These are phyloP conservation scores for Rhagonycha lutea DNA, from an alignment of 2,888 invertebrate genomes.

Conservation along the genomic window DNA sequence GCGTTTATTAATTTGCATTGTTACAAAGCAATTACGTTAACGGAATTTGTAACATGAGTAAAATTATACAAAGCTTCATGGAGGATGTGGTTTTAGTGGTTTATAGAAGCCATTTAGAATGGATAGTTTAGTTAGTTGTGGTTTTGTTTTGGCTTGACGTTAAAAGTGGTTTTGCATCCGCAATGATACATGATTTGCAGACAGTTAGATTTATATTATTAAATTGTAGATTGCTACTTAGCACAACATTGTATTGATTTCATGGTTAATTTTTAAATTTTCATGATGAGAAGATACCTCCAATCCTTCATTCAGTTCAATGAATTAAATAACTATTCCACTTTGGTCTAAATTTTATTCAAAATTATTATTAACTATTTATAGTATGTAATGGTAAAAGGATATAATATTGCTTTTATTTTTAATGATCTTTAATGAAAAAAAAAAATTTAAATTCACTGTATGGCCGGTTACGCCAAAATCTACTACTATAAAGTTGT, in stretches of 20 bases:
- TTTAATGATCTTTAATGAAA: too few species aligned
- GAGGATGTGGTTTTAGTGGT: constrained; percentile 34
- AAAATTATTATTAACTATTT: too few species aligned
- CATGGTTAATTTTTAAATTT: neutral
- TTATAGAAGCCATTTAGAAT: constrained; percentile 31
- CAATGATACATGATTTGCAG: neutral
- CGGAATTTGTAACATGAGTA: constrained; percentile 35
- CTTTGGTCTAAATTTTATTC: too few species aligned
- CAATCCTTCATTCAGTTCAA: too few species aligned
- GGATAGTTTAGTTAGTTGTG: constrained; percentile 23
- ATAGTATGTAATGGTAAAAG: too few species aligned
- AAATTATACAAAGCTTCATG: constrained; percentile 29
- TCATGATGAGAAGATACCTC: too few species aligned
- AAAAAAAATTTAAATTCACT: too few species aligned
- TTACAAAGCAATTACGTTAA: constrained; percentile 35
- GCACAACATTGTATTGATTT: neutral
- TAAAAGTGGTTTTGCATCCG: neutral
- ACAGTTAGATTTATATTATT: neutral
- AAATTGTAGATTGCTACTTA: neutral
- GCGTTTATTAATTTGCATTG: constrained; percentile 38
- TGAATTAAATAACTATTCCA: too few species aligned
- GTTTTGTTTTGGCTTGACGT: constrained; percentile 16
- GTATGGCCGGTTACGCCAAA: too few species aligned
- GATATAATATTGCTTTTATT: too few species aligned
- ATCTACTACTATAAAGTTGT: too few species aligned